Conservation (phyloP, 2,888 invertebrate genomes). For the Drosophila koepferae region DNA sequence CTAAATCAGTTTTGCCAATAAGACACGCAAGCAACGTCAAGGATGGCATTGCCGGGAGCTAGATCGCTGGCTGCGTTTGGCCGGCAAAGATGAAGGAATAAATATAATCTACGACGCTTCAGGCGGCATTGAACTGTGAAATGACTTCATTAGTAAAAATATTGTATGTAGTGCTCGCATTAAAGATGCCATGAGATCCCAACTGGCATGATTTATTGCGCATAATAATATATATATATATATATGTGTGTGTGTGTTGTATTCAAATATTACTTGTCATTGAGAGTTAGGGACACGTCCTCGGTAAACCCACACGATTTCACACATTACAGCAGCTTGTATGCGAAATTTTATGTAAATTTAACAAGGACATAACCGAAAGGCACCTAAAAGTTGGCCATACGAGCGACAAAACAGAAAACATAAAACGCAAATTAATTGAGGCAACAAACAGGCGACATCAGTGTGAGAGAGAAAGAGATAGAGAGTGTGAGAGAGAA, state of each 20-base stretch:
- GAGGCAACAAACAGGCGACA: conserved; percentile 55
- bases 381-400: conserved; percentile 55
- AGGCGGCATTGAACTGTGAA: conserved; percentile 75
- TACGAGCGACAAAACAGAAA: conserved; percentile 50
- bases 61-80: conserved; percentile 42
- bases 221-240: too few relatives aligned
- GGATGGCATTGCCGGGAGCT: conserved; percentile 18
- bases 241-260: background rate
- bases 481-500: background rate
- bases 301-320: conserved; percentile 32
- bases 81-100: conserved; percentile 71
- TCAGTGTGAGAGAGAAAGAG: background rate
- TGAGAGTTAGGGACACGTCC: conserved; percentile 5
- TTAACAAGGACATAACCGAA: conserved; percentile 64
- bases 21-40: conserved; percentile 63
- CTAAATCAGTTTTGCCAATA: conserved; percentile 78
- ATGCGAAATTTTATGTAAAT: conserved; percentile 67
- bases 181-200: conserved; percentile 13
- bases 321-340: conserved; percentile 40
- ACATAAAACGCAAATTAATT: conserved; percentile 78
- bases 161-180: conserved; percentile 56
- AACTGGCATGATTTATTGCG: conserved; percentile 70
- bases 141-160: conserved; percentile 81
- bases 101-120: conserved; percentile 41
- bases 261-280: conserved; percentile 34